These are phyloP conservation scores for Lycopodina hypogea DNA, from an alignment of 37 sponge, comb jelly and placozoan genomes.

Conservation along the genomic window DNA sequence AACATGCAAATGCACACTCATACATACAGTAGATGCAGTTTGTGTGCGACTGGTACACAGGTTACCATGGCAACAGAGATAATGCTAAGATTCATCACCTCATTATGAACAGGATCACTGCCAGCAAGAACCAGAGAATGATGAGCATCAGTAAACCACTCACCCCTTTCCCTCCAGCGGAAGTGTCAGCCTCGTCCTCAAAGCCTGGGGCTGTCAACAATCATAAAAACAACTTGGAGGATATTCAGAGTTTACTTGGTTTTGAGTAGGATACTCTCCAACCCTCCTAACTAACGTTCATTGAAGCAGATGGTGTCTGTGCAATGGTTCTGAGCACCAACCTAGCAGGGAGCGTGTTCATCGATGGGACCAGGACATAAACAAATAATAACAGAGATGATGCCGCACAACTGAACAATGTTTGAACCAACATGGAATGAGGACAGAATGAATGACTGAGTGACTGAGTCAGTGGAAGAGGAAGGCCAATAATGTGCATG, in stretches of 20 bases:
- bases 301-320: slow-evolving; percentile 52
- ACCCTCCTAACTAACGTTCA: slow-evolving; percentile 28
- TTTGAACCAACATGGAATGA: not conserved
- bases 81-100: no score
- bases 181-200: slow-evolving; percentile 5
- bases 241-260: not conserved
- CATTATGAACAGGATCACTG: slow-evolving; percentile 43
- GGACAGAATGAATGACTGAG: no score
- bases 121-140: slow-evolving; percentile 49
- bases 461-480: no score
- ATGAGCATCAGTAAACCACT: slow-evolving; percentile 3
- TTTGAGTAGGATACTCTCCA: not conserved
- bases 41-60: no score
- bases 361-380: not conserved
- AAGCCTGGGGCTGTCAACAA: slow-evolving; percentile 25
- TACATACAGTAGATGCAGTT: no score
- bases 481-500: no score
- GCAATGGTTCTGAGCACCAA: slow-evolving; percentile 49
- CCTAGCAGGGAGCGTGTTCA: not conserved
- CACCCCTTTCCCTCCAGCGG: not conserved
- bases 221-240: not conserved
- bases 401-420: not conserved
- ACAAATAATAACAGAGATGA: not conserved
- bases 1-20: no score
- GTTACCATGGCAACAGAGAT: no score